Evolutionary conservation across 2,113 vertebrate species (phyloP), one percentile per base, ranked within the genome.

Genomic region (Anthoscopus minutus): DNA sequence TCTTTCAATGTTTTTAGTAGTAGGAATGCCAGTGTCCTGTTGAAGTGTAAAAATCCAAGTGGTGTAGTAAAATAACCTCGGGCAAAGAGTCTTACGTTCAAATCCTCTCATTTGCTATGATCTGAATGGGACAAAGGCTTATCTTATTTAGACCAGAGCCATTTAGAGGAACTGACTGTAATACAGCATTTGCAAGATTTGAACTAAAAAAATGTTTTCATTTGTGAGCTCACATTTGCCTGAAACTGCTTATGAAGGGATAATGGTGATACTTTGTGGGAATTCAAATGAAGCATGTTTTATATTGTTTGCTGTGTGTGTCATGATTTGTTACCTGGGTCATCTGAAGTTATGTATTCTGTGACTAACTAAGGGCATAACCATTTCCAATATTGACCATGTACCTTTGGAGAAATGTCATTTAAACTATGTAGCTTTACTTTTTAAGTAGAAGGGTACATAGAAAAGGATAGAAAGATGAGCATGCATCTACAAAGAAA

Each of bases 221-320:
- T 76, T 37, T 82, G 27, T 89, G 65, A 82, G 24, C 48, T 91
- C 50, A 31, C 31, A 31, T 92, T 76, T 84, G 33, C 42, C 56
- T 62, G 38, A 77, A 89, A 40, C 54, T 84, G 13, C 35, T 81
- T 70, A 5, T 86, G 77, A 35, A 69, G 27, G 18, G 18, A 25
- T 70, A 78, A 62, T 62, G 33, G 44, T 67, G 45, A 23, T 19
- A 5, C 82, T 87, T 31, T 72, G 48, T 72, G 58, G 61, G 53
- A 89, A 85, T 60, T 53, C 48, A 51, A 53, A 64, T 72, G n/a
- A 78, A 45, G 17, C 3, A 1, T 67, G 18, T 13, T 66, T 93
- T 84, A 3, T 38, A 13, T 57, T 0, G 0, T 64, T 88, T 89
- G 22, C 44, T 91, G 2, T 71, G 14, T 0, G 0, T 37, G 37